Percentiles rank a stretch among this genome's conserved stretches.
Evolutionary conservation across 2,888 invertebrate species (phyloP).

Genomic region (Diploptera punctata): DNA sequence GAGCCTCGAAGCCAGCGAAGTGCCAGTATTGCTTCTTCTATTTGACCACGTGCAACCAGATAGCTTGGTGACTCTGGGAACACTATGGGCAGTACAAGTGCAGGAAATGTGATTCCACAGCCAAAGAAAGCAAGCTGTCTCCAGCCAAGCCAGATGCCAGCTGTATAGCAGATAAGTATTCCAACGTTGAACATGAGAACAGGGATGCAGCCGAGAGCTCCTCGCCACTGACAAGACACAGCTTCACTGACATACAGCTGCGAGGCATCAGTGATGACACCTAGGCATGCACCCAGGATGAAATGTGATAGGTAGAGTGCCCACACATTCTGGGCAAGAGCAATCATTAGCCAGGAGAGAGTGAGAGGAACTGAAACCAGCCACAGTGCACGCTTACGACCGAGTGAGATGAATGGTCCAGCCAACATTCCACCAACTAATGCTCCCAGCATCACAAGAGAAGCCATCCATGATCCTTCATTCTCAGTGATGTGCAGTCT

Average conservation of each 20-base stretch:
- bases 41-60: slow-evolving; percentile 36
- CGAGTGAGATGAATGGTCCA: slow-evolving; percentile 42
- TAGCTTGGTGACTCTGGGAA: slow-evolving; percentile 42
- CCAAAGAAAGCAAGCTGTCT: slow-evolving; percentile 42
- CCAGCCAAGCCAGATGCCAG: slow-evolving; percentile 42
- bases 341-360: slow-evolving; percentile 37
- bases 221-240: slow-evolving; percentile 38
- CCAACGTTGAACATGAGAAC: slow-evolving; percentile 44
- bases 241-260: slow-evolving; percentile 42
- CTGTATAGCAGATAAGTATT: slow-evolving; percentile 38
- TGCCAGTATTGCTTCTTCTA: slow-evolving; percentile 35
- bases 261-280: slow-evolving; percentile 38
- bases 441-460: slow-evolving; percentile 42
- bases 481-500: slow-evolving; percentile 34
- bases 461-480: slow-evolving; percentile 43
- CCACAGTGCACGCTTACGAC: slow-evolving; percentile 41
- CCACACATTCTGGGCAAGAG: slow-evolving; percentile 34
- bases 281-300: slow-evolving; percentile 40
- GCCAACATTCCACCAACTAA: slow-evolving; percentile 38
- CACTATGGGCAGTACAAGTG: slow-evolving; percentile 38
- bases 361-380: slow-evolving; percentile 35
- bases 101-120: slow-evolving; percentile 37
- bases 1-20: slow-evolving; percentile 40
- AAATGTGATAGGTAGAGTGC: slow-evolving; percentile 37
- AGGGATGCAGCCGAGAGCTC: slow-evolving; percentile 42